Base-by-base conservation (phyloP, 2,888 invertebrate species). In the Aspidiotus destructor region DNA sequence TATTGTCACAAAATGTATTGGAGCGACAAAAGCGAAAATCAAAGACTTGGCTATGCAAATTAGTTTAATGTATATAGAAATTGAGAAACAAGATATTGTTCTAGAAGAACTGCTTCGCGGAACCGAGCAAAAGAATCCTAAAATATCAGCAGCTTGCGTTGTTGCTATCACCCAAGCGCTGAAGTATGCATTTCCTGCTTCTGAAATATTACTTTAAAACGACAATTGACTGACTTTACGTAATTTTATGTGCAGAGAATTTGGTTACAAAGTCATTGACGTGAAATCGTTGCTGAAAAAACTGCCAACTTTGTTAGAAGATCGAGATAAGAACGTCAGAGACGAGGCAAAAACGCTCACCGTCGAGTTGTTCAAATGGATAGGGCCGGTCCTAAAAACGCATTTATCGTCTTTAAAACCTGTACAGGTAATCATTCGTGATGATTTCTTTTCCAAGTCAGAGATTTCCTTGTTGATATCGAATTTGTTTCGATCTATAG, bases 81-180 rank as follows among this genome's bases (percentile, higher is more conserved):
- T 96, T 74, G 97, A 98, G 76, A 96, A 94, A 76, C 88, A 90
- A 71, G 97, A 97, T 72, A 79, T 85, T 11, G 92, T 93, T 0
- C 81, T 87, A 73, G 97, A 97, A 73, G 96, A 95, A 77, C 80
- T 98, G 2, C 80, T 94, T 17, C 95, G 95, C 79, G 97, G 97
- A 48, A 87, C 93, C 80, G 90, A 92, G 58, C 91, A 91, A 74
- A 98, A 98, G 78, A 96, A 96, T 78, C 97, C 98, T 0, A 98
- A 96, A 80, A 91, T 94, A 70, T 90, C 94, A 0, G 81, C 89
- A 0, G 94, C 89, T 0, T 94, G 92, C 77, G 83, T 90, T 2
- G 81, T 85, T 8, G 84, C 88, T 0, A 78, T 89, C 8, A 87
- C 88, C 40, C 82, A 85, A 57, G 88, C 91, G 0, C 78, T 97